Conservation (phyloP, 2,797 vertebrate genomes). For the Sebastes itinus region DNA sequence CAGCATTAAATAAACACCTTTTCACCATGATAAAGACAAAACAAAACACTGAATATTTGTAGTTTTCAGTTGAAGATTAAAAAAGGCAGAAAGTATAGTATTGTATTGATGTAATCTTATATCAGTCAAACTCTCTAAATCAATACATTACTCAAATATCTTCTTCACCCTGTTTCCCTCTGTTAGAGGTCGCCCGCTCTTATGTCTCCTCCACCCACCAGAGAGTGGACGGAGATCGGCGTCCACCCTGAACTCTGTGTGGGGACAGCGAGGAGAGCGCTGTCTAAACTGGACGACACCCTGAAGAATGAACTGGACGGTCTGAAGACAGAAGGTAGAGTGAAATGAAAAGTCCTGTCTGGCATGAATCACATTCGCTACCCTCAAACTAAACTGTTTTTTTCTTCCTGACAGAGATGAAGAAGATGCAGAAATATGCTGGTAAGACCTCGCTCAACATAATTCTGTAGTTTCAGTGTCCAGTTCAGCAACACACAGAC, state of each 20-base stretch:
- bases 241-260: conserved; percentile 64
- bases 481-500: neutral
- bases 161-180: neutral
- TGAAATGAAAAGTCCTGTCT: neutral
- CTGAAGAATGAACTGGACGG: conserved; percentile 55
- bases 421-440: conserved; percentile 72
- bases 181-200: conserved; percentile 49
- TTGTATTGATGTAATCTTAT: neutral
- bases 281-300: conserved; percentile 52
- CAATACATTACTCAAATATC: neutral
- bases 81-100: neutral
- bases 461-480: too few species aligned
- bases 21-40: neutral
- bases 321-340: conserved; percentile 63
- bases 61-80: neutral
- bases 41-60: neutral
- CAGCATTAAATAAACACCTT: neutral
- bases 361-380: neutral
- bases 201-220: conserved; percentile 47
- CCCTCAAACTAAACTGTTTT: neutral
- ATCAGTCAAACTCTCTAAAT: neutral
- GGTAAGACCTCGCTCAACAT: conserved; percentile 34
- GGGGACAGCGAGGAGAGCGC: conserved; percentile 52
- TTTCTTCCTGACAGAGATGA: conserved; percentile 69
- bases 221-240: conserved; percentile 55